Conservation (phyloP, 2,113 vertebrate genomes). For the Myocastor coypus region DNA sequence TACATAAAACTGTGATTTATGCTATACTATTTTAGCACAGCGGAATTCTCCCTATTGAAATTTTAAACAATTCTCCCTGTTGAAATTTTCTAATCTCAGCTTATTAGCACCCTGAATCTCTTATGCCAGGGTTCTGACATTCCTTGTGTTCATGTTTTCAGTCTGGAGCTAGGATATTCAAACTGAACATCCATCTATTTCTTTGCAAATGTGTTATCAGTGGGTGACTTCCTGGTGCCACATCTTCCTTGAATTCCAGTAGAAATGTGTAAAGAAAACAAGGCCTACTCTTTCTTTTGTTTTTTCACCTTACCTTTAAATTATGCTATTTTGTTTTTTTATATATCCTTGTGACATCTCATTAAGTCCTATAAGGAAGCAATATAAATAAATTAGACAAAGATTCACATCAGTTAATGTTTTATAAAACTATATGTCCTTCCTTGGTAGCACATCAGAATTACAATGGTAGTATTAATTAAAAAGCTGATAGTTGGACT, state of each 20-base stretch:
- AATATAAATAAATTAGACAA: not conserved
- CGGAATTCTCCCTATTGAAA: constrained; percentile 22
- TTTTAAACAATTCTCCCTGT: not conserved
- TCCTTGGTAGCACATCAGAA: not conserved
- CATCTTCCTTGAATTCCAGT: not conserved
- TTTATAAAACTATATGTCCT: not conserved
- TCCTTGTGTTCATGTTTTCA: not conserved
- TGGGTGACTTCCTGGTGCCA: not conserved
- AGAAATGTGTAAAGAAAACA: not conserved
- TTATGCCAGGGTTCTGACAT: not conserved
- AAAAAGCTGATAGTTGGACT: not conserved
- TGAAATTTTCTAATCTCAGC: not conserved
- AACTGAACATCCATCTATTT: not conserved
- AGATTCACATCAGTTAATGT: constrained; percentile 1
- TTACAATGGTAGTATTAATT: constrained; percentile 9
- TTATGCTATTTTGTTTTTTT: not conserved
- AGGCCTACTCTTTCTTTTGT: not conserved
- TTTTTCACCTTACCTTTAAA: not conserved
- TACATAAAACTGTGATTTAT: not conserved
- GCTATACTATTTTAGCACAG: not conserved
- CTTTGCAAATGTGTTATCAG: not conserved
- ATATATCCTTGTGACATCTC: not conserved
- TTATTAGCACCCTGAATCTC: not conserved
- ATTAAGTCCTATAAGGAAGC: not conserved
- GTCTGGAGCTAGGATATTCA: not conserved